Evolutionary conservation across 1,140 invertebrate species (phyloP).

Genomic region (Coelopa frigida): DNA sequence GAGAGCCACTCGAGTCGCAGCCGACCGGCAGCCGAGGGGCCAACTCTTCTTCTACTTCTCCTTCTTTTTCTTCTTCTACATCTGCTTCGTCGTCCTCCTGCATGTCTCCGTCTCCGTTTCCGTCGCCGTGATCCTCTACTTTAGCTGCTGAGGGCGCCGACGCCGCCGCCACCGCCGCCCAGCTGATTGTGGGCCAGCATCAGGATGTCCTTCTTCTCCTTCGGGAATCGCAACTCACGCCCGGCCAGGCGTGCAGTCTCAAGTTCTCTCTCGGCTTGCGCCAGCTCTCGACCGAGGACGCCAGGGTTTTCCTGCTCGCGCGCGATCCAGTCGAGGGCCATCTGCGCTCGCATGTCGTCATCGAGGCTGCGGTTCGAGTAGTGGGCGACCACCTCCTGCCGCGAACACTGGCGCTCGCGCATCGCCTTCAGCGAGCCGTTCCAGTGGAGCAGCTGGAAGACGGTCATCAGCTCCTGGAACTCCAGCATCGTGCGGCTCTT

Average conservation of each 20-base stretch:
- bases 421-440: constrained; percentile 88
- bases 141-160: constrained; percentile 29
- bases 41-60: no score
- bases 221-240: constrained; percentile 84
- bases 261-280: constrained; percentile 77
- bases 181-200: constrained; percentile 79
- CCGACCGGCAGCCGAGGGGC: no score
- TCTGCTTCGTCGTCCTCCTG: no score
- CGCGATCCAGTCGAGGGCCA: constrained; percentile 94
- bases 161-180: constrained; percentile 43
- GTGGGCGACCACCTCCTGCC: constrained; percentile 90
- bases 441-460: constrained; percentile 93
- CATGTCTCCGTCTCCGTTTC: no score
- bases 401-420: constrained; percentile 89
- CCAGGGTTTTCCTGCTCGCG: constrained; percentile 74
- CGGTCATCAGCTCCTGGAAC: constrained; percentile 95
- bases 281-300: constrained; percentile 71
- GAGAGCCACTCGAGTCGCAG: no score
- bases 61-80: no score
- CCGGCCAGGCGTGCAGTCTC: constrained; percentile 84
- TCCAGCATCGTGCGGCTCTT: constrained; percentile 90
- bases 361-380: constrained; percentile 84
- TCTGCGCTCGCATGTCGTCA: constrained; percentile 92
- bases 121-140: no score
- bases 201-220: constrained; percentile 92